A percentile compares a stretch with the other conserved stretches of the same genome.
phyloP scores from a whole-genome alignment of 2,113 vertebrate species.

The Ailuropoda melanoleuca region DNA sequence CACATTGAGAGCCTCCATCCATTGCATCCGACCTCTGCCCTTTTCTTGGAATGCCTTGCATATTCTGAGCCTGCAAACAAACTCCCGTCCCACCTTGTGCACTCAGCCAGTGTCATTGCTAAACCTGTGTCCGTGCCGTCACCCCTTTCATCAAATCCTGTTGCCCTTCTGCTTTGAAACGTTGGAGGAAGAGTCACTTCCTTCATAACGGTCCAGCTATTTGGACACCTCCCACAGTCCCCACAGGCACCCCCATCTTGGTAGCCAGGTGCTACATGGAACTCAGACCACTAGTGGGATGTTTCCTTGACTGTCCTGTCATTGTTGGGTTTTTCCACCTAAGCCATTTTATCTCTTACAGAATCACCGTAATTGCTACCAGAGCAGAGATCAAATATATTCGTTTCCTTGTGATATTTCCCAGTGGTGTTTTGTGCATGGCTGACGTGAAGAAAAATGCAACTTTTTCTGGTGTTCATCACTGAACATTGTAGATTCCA shows the following conservation, averaged over 20 bases:
- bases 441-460: not conserved
- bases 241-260: not conserved
- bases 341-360: not conserved
- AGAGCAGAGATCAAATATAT: not conserved
- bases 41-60: not conserved
- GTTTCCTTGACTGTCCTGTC: not conserved
- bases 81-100: not conserved
- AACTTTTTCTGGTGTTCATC: not conserved
- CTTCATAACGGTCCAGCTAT: not conserved
- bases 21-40: not conserved
- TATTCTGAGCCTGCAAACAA: not conserved
- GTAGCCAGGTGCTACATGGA: not conserved
- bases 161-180: not conserved
- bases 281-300: not conserved
- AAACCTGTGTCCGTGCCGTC: not conserved
- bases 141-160: not conserved
- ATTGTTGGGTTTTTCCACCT: not conserved
- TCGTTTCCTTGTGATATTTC: constrained; percentile 17
- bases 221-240: too few relatives aligned
- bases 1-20: not conserved
- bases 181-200: not conserved
- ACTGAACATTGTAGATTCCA: not conserved
- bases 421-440: not conserved
- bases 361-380: constrained; percentile 17
- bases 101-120: not conserved